Percentiles rank a stretch among this genome's conserved stretches.
These are phyloP conservation scores for Xerus rutilus DNA, from an alignment of 2,797 vertebrate genomes.

Conservation along the genomic window DNA sequence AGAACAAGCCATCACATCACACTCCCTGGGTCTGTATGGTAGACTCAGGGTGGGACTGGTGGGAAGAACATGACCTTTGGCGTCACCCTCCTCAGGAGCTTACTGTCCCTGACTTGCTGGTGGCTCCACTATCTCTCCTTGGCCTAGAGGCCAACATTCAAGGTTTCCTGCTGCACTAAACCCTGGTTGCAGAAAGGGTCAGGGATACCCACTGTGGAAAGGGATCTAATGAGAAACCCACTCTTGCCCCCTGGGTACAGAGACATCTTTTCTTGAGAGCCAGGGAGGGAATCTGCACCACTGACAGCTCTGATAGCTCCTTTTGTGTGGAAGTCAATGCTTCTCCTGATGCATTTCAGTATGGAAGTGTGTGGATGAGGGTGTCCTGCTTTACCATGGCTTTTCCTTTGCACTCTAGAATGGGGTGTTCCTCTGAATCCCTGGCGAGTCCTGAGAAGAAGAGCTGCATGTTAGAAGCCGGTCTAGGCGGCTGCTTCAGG, in stretches of 20 bases:
- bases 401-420: not conserved
- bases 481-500: not conserved
- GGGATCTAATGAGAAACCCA: not conserved
- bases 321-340: not conserved
- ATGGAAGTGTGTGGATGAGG: not conserved
- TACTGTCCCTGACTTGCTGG: not conserved
- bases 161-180: not conserved
- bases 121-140: not conserved
- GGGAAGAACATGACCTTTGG: not conserved
- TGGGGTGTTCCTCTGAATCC: not conserved
- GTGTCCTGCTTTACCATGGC: not conserved
- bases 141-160: not conserved
- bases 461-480: not conserved
- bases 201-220: not conserved
- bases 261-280: not conserved
- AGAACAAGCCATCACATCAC: fast-evolving
- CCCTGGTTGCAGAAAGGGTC: not conserved
- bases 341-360: not conserved
- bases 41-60: fast-evolving
- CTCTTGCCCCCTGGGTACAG: not conserved
- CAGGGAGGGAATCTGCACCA: too few species aligned
- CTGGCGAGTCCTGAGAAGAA: not conserved
- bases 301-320: not conserved
- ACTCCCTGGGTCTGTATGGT: fast-evolving
- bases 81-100: not conserved